Conservation (phyloP, 1,140 invertebrate genomes). For the Tetragonula clypearis region DNA sequence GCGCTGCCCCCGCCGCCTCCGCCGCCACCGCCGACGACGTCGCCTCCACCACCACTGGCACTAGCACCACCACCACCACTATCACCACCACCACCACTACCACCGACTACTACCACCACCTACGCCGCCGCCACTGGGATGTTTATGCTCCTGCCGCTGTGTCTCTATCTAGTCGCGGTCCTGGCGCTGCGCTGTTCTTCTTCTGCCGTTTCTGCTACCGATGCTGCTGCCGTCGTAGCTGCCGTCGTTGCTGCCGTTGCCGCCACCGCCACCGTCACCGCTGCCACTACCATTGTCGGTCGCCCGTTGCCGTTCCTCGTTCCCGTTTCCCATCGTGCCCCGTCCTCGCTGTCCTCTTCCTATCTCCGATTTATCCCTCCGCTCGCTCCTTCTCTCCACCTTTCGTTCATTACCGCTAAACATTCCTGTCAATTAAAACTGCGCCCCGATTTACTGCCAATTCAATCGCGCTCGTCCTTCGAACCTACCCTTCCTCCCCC, state of each 20-base stretch:
- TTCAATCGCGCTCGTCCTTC: constrained; percentile 43
- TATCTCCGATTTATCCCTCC: constrained; percentile 59
- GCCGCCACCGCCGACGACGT: constrained; percentile 35
- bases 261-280: constrained; percentile 32
- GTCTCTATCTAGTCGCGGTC: constrained; percentile 79
- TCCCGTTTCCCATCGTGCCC: constrained; percentile 20
- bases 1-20: constrained; percentile 61
- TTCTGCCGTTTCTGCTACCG: constrained; percentile 55
- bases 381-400: constrained; percentile 48
- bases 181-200: constrained; percentile 64
- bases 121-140: constrained; percentile 62
- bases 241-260: constrained; percentile 44
- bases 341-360: constrained; percentile 50
- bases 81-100: constrained; percentile 24
- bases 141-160: constrained; percentile 78
- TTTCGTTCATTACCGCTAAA: constrained; percentile 80
- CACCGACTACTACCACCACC: constrained; percentile 40
- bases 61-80: constrained; percentile 25
- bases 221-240: constrained; percentile 45
- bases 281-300: constrained; percentile 27
- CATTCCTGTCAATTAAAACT: constrained; percentile 82
- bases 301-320: constrained; percentile 21
- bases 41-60: constrained; percentile 32
- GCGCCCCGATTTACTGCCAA: constrained; percentile 76
- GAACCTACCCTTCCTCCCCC: constrained; percentile 6